These are phyloP conservation scores for Onychorhynchus coronatus DNA, from an alignment of 2,113 vertebrate species.

Conservation along the genomic window DNA sequence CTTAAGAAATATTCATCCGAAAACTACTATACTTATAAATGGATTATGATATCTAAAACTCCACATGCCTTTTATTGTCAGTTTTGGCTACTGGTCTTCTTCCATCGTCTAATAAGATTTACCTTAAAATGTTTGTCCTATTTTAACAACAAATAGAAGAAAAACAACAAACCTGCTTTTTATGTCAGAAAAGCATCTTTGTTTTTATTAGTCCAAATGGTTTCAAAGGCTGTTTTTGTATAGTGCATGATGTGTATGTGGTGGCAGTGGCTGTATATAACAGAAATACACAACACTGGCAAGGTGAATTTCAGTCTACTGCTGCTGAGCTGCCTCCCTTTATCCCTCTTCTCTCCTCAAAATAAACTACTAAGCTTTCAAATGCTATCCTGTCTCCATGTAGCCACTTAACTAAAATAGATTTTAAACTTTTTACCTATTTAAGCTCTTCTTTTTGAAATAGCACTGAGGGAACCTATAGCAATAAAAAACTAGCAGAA, in stretches of 20 bases:
- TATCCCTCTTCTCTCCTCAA: background rate
- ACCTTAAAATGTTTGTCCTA: background rate
- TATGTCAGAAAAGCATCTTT: background rate
- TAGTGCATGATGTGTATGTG: background rate
- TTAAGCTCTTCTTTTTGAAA: conserved; percentile 26
- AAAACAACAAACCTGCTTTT: background rate
- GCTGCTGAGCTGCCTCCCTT: background rate
- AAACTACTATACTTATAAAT: conserved; percentile 34
- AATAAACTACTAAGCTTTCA: conserved; percentile 41
- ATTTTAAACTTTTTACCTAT: conserved; percentile 31
- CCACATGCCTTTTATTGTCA: background rate
- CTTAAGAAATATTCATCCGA: conserved; percentile 26
- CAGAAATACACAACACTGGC: background rate
- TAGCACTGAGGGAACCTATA: background rate
- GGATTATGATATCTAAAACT: conserved; percentile 41
- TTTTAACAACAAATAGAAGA: background rate
- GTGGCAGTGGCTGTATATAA: background rate
- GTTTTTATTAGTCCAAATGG: background rate
- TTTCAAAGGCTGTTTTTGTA: background rate
- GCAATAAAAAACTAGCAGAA: conserved; percentile 7
- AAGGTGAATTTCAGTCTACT: background rate
- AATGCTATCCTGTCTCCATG: background rate
- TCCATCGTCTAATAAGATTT: conserved; percentile 14
- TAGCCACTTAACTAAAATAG: conserved; percentile 1
- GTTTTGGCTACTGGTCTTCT: background rate